Evolutionary conservation across 2,888 invertebrate genomes (phyloP), one percentile per base, ranked within the genome.

Genomic region (Lomographa bimaculata): DNA sequence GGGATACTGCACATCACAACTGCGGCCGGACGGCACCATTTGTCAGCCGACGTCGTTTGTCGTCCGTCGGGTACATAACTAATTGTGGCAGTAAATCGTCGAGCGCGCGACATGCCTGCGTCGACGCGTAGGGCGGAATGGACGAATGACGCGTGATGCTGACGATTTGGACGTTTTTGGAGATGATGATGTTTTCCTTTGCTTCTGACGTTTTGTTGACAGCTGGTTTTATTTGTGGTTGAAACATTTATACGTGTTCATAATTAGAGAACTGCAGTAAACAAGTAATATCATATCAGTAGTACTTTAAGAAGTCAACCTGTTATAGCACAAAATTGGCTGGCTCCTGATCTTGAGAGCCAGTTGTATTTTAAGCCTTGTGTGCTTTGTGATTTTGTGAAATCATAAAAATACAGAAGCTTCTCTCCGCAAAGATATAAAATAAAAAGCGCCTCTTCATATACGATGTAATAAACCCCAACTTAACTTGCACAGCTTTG

Each of bases 61-160:
- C 79, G 73, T 62, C 65, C 73, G 76, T 74, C 74, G 61, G 66
- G 58, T 71, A 80, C 77, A 75, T 81, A 81, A 83, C 81, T 83
- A 83, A 83, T 83, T 82, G 79, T 74, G 44, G 76, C 68, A 77
- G 80, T 82, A 81, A 82, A 82, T 83, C 78, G 76, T 79, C 63
- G 65, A 64, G 65, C 71, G 62, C 68, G 65, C 73, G 70, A 64
- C 65, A 60, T 50, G 57, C 56, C 45, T 57, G 58, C 61, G 60
- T 59, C 62, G 67, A 55, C 59, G 62, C 54, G 47, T 42, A 44
- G 35, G 46, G 35, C 33, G 34, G 57, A 48, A 45, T 44, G 56
- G 54, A 41, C 53, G 57, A 57, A 50, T 54, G 55, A 57, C 54
- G 54, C 42, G 47, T 44, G 50, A 42, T 51, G 45, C 38, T 41